phyloP scores from a whole-genome alignment of 1,140 invertebrate genomes.

The Watersipora subatra region DNA sequence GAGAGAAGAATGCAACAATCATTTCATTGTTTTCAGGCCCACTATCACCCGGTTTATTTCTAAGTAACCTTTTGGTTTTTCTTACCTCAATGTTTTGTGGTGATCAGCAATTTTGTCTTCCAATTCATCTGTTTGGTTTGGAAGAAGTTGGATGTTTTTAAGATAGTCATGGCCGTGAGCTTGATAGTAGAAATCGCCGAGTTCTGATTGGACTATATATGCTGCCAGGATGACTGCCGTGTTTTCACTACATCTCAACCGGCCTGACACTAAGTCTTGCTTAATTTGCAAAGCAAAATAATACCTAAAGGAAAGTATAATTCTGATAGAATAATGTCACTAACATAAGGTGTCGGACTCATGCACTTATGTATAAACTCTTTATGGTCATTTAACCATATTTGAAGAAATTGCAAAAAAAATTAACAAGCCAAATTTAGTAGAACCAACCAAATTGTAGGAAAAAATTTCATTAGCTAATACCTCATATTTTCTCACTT shows the following conservation, averaged over 20 bases:
- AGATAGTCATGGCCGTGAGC: conserved; percentile 90
- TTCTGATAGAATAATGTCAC: conserved; percentile 12
- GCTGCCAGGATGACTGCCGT: conserved; percentile 96
- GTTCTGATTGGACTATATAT: conserved; percentile 95
- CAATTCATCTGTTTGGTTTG: conserved; percentile 81
- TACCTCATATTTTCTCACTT: too few relatives aligned
- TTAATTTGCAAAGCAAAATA: conserved; percentile 95
- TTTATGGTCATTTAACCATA: too few relatives aligned
- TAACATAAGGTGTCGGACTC: background rate
- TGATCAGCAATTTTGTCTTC: conserved; percentile 96
- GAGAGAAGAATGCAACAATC: too few relatives aligned
- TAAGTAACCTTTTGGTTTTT: too few relatives aligned
- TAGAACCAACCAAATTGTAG: too few relatives aligned
- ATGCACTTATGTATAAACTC: background rate
- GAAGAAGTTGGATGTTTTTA: conserved; percentile 85
- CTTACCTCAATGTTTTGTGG: conserved; percentile 93
- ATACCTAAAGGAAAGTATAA: conserved; percentile 57
- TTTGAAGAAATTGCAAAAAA: too few relatives aligned
- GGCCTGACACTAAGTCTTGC: conserved; percentile 74
- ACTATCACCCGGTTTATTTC: too few relatives aligned
- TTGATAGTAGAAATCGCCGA: conserved; percentile 89
- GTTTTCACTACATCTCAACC: conserved; percentile 91
- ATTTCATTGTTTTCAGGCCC: too few relatives aligned
- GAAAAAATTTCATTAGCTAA: too few relatives aligned
- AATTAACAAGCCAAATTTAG: too few relatives aligned